Evolutionary conservation across 1,140 invertebrate species (phyloP), one percentile per base, ranked within the genome.

Genomic region (Chelonus insularis): DNA sequence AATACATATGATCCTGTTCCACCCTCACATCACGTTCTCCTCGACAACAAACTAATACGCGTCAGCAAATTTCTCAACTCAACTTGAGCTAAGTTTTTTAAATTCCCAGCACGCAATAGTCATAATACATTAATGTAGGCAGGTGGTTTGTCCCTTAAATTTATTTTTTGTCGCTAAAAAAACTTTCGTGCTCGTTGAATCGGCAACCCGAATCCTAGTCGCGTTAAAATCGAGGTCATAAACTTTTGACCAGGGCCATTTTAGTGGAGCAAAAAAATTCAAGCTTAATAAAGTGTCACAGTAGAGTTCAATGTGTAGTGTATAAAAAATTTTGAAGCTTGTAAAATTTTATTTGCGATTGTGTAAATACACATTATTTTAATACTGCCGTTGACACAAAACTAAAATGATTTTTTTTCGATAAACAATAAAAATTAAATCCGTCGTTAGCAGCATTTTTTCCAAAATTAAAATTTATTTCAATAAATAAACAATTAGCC

Each of bases 201-300:
- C 37, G 21, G 1, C 39, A 23, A 55, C 43, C 45, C 43, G 32
- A 57, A 47, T 57, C 43, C 11, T 62, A 32, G 52, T 56, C 52
- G 50, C 51, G 60, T 56, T 41, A 37, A 62, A 11, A 36, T 9
- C 43, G 41, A 43, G 55, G 39, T 57, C 23, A 12, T 57, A 57
- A 57, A 57, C 43, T 25, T 18, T 23, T n/a, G 29, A 41, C 43
- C 34, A 43, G 55, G 41, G 55, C 47, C 23, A 18, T 57, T n/a
- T n/a, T n/a, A n/a, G n/a, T n/a, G n/a, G n/a, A n/a, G n/a, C n/a
- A n/a, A n/a, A n/a, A n/a, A n/a, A n/a, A n/a, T n/a, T n/a, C n/a
- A n/a, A n/a, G n/a, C n/a, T n/a, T n/a, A n/a, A n/a, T n/a, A n/a
- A n/a, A n/a, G n/a, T n/a, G n/a, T n/a, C n/a, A n/a, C n/a, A n/a